Conservation (phyloP, 2,888 invertebrate genomes). For the Thereva unica region DNA sequence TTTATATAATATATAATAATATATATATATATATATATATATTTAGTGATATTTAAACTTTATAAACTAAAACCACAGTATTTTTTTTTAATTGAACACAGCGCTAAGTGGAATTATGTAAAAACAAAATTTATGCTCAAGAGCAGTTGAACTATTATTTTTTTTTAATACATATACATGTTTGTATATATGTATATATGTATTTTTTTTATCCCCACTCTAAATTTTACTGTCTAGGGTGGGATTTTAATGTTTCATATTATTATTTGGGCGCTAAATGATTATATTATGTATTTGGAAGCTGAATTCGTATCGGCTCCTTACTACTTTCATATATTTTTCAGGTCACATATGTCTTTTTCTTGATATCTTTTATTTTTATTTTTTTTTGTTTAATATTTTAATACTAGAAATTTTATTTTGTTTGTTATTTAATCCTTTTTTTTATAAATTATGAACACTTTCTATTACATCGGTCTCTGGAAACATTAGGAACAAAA, state of each 20-base stretch:
- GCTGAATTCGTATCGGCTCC: too few species aligned
- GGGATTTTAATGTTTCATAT: too few species aligned
- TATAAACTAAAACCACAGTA: conserved; percentile 48
- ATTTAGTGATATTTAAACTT: conserved; percentile 21
- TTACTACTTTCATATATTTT: too few species aligned
- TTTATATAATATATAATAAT: conserved; percentile 33
- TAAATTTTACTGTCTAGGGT: too few species aligned
- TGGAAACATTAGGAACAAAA: conserved; percentile 54
- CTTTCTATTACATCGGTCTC: conserved; percentile 20
- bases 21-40: background rate
- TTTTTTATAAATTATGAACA: conserved; percentile 42
- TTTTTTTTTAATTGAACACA: conserved; percentile 54
- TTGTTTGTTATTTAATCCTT: conserved; percentile 27
- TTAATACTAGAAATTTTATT: background rate
- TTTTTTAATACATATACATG: background rate
- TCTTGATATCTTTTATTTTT: background rate
- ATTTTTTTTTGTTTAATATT: background rate
- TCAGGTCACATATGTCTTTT: too few species aligned
- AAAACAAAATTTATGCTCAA: background rate
- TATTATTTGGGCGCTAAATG: too few species aligned
- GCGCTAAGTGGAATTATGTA: conserved; percentile 49
- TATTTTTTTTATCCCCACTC: too few species aligned
- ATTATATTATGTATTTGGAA: too few species aligned
- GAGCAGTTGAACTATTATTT: background rate
- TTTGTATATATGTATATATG: background rate